Base-by-base conservation (phyloP, 2,888 invertebrate genomes). In the Pollenia griseotomentosa region DNA sequence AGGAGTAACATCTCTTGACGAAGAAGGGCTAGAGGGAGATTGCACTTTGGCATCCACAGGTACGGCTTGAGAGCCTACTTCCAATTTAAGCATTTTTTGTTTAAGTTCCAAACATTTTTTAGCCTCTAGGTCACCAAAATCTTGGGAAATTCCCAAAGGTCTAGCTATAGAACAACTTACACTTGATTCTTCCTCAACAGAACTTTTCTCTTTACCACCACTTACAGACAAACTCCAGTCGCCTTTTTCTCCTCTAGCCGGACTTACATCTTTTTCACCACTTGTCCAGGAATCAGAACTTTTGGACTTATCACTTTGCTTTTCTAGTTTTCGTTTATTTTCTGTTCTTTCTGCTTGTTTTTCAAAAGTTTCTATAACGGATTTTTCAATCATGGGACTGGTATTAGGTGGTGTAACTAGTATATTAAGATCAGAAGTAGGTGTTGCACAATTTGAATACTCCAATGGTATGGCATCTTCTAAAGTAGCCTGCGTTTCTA, bases 231-330 rank as follows among this genome's bases (percentile, higher is more conserved):
- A 92, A 86, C 94, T 94, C 86, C 94, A 94, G 74, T 95, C 95
- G 1, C 94, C 94, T 66, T 94, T 94, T 74, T 91, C 88, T 2
- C 90, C 90, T 16, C 90, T 88, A 77, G 94, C 94, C 11, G 96
- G 96, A 90, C 96, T 96, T 0, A 94, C 94, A 91, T 96, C 96
- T 92, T 96, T 96, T 91, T 96, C 96, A n/a, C 96, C 95, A 90
- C 96, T 96, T 0, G 97, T 97, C 96, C 96, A 97, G 0, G 97
- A 97, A 90, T 97, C 97, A 2, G 97, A 97, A 90, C 97, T 97
- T 89, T 96, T 94, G 1, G 97, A 97, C 85, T 96, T 95, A 66
- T 93, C 92, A 65, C 92, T 92, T 68, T 93, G 92, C 74, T 92
- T 92, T 91, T 97, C 97, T 1, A 96, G 95, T 89, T 96, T 96